A percentile compares a stretch with the other conserved stretches of the same genome.
Evolutionary conservation across 2,888 invertebrate genomes (phyloP).

Genomic region (Coremacera marginata): DNA sequence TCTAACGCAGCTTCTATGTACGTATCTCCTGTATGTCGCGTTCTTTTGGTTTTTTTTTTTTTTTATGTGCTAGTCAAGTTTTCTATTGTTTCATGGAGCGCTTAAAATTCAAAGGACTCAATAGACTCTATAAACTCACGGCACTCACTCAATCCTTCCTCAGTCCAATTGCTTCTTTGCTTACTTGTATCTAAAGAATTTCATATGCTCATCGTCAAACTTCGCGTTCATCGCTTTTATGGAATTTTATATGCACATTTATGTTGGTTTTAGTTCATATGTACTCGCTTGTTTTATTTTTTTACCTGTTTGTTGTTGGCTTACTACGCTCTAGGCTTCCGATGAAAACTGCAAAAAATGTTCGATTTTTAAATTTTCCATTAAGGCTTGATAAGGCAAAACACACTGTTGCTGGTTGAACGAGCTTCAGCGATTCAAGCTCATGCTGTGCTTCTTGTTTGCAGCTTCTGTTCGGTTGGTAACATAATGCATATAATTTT

Average conservation of each 20-base stretch:
- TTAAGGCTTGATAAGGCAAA: background rate
- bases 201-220: too few species aligned
- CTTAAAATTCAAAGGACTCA: slow-evolving; percentile 14
- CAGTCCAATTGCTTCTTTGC: too few species aligned
- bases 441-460: background rate
- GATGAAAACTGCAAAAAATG: background rate
- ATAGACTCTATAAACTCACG: background rate
- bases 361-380: background rate
- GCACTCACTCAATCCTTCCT: too few species aligned
- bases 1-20: background rate
- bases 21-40: background rate
- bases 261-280: background rate
- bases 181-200: too few species aligned
- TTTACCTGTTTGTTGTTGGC: background rate
- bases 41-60: too few species aligned
- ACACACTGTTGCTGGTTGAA: background rate
- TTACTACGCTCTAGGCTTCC: background rate
- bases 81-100: background rate
- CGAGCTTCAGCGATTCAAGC: background rate
- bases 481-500: too few species aligned
- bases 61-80: background rate
- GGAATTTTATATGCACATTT: too few species aligned
- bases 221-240: too few species aligned
- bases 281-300: too few species aligned
- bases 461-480: too few species aligned